Base-by-base conservation (phyloP, 2,888 invertebrate species). In the Ochlodes sylvanus region DNA sequence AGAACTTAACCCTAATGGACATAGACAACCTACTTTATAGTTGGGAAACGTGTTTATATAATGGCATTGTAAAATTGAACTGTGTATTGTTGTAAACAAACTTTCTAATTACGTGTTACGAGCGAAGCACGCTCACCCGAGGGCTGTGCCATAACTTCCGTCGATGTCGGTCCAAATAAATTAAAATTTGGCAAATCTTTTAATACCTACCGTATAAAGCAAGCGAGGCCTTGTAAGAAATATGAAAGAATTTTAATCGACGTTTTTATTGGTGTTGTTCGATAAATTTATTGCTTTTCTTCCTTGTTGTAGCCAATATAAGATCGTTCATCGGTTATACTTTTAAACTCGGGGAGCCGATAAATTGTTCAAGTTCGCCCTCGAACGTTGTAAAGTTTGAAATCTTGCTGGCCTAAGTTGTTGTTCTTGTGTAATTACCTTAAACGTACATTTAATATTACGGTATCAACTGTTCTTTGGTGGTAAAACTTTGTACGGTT, bases 261-360 rank as follows among this genome's bases (percentile, higher is more conserved):
- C 63, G 17, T 47, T 64, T 64, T 64, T 64, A 67, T 63, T 44
- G 41, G 58, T 50, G 17, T 63, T 67, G 63, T 70, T 67, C 60
- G 32, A 63, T 63, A 65, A 65, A 69, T 69, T 68, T 66, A 69
- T 70, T 32, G 44, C 34, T 61, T 41, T 70, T 67, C 38, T 67
- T 62, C 21, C 17, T 58, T 67, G 62, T 71, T 70, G 71, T 71
- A 71, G 68, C 64, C 70, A 71, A 72, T 72, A 70, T 17, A 52
- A 62, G 62, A 38, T 68, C 69, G 63, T 71, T 71, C 67, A 71
- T 69, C 63, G 72, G 68, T 68, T 44, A 58, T 65, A 68, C 68
- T 72, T 58, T 32, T 44, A 54, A 72, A 72, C 69, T 70, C 32
- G 4, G 34, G 14, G 17, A 17, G 38, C 50, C 50, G 50, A 62